Evolutionary conservation across 2,113 vertebrate species (phyloP), one percentile per base, ranked within the genome.

Genomic region (Martes martes): DNA sequence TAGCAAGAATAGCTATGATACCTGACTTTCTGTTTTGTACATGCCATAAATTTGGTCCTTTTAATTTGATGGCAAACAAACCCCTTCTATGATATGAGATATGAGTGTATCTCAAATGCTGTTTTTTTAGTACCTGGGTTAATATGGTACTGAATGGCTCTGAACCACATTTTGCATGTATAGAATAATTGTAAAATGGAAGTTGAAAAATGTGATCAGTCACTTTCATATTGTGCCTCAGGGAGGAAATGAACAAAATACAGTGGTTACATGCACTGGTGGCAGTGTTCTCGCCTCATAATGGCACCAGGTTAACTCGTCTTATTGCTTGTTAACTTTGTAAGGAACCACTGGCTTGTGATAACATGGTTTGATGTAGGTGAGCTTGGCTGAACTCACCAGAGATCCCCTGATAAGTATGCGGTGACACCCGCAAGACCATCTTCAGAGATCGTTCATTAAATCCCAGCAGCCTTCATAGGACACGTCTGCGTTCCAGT

Each of bases 271-370:
- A 97, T 96, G 97, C 98, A 97, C 98, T 96, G 96, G 96, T 98
- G 97, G 96, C 96, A 97, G 89, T 94, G 96, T 98, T 99, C 96
- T 97, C 84, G 59, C 96, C 93, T 98, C 94, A 52, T 97, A 98
- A 97, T 98, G 93, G 89, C 95, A 93, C 97, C 96, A 98, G 92
- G 97, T 98, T 99, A 98, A 98, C 97, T 98, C 96, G 59, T 98
- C 96, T 98, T 98, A 98, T 55, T 98, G 98, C 98, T 98, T 98
- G 97, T 99, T 98, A 98, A 98, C 97, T 98, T 98, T 92, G 88
- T 98, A 98, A 98, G 97, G 96, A 98, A 96, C 98, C 98, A 98
- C 7, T 98, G 98, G 80, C 80, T 98, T 98, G 91, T 23, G 52
- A 89, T 98, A 98, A 98, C 96, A 96, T 90, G 87, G 94, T 98